Evolutionary conservation across 2,888 invertebrate species (phyloP).

Genomic region (Agriotes lineatus): DNA sequence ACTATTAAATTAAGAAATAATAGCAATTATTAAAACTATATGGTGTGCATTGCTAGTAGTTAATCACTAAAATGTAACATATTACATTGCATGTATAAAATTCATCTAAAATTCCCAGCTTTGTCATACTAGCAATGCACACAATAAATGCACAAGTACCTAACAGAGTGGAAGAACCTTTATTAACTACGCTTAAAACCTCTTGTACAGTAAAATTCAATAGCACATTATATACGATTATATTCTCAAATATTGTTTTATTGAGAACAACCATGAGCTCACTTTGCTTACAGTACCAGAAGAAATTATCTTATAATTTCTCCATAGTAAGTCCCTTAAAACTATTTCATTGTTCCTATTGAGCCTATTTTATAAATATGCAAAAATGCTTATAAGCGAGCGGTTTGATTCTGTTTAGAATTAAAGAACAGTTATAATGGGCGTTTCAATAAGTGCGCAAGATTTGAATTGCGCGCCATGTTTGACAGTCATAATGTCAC

Average conservation of each 20-base stretch:
- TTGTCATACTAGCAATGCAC: slow-evolving; percentile 30
- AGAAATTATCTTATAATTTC: too few species aligned
- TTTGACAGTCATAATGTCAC: too few species aligned
- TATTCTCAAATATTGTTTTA: slow-evolving; percentile 51
- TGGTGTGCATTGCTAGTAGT: slow-evolving; percentile 33
- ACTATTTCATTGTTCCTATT: too few species aligned
- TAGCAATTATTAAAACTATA: slow-evolving; percentile 25
- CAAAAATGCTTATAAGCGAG: too few species aligned
- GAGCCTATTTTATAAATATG: too few species aligned
- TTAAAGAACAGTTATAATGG: too few species aligned
- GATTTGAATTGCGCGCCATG: too few species aligned
- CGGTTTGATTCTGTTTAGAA: too few species aligned
- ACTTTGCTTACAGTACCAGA: background rate
- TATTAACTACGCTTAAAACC: slow-evolving; percentile 59
- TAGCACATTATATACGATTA: slow-evolving; percentile 63
- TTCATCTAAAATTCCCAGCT: background rate
- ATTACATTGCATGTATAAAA: slow-evolving; percentile 2
- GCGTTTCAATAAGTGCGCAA: too few species aligned
- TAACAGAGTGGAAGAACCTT: slow-evolving; percentile 55
- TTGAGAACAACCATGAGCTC: slow-evolving; percentile 13
- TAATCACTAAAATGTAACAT: background rate
- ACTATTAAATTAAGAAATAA: slow-evolving; percentile 15
- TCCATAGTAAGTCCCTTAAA: too few species aligned
- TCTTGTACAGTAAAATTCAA: slow-evolving; percentile 58
- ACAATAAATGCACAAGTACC: slow-evolving; percentile 43